Evolutionary conservation across 2,888 invertebrate species (phyloP).

Genomic region (Masnerella sp.): DNA sequence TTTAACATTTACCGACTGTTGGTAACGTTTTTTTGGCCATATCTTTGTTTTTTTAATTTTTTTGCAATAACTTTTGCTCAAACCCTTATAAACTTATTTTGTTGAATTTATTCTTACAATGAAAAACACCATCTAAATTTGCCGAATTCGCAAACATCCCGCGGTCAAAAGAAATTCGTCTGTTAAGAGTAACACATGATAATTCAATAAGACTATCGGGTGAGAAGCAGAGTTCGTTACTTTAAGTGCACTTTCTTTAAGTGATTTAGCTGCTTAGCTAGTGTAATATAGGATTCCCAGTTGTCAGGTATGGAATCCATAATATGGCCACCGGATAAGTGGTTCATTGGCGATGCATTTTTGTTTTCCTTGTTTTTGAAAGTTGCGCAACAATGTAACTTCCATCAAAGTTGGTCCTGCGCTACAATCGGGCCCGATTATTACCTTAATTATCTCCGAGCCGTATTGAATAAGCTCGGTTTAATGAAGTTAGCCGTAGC

Average conservation of each 20-base stretch:
- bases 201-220: conserved; percentile 32
- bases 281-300: conserved; percentile 25
- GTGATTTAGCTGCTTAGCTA: conserved; percentile 36
- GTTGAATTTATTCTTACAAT: no score
- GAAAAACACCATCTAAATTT: no score
- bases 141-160: conserved; percentile 5
- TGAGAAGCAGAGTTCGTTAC: conserved; percentile 29
- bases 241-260: conserved; percentile 42
- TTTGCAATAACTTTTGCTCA: no score
- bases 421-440: conserved; percentile 21
- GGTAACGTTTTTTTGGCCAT: no score
- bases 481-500: conserved; percentile 45
- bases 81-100: no score
- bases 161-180: conserved; percentile 8
- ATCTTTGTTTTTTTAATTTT: no score
- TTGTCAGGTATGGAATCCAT: conserved; percentile 2
- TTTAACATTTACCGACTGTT: no score
- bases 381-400: conserved; percentile 22
- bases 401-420: conserved; percentile 15
- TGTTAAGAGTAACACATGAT: conserved; percentile 15
- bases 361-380: conserved; percentile 1
- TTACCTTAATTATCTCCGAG: conserved; percentile 48
- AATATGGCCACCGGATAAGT: background rate
- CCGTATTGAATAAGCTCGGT: conserved; percentile 46
- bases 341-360: conserved; percentile 5